Conservation (phyloP, 1,140 invertebrate species). For the Musca domestica region DNA sequence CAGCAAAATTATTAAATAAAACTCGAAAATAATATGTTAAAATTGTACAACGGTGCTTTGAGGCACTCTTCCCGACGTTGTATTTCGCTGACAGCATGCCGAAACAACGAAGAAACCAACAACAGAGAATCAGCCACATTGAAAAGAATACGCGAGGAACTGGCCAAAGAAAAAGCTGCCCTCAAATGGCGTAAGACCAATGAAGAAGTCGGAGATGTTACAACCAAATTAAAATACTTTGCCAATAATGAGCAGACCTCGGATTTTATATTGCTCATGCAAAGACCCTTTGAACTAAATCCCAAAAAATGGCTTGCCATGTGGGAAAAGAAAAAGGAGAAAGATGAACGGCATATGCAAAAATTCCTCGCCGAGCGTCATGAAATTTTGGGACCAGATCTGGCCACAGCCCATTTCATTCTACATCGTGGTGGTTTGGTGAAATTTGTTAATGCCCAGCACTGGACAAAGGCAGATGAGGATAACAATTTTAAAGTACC, state of each 20-base stretch:
- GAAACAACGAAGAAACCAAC: constrained; percentile 22
- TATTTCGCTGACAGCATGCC: constrained; percentile 1
- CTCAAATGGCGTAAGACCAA: constrained; percentile 54
- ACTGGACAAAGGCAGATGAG: constrained; percentile 60
- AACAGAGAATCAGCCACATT: constrained; percentile 27
- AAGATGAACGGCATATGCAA: constrained; percentile 51
- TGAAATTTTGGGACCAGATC: constrained; percentile 63
- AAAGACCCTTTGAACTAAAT: constrained; percentile 55
- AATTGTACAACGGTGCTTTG: too few relatives aligned
- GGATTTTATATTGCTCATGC: constrained; percentile 53
- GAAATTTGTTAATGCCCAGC: constrained; percentile 57
- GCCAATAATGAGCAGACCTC: constrained; percentile 52
- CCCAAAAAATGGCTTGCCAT: constrained; percentile 52
- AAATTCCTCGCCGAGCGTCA: constrained; percentile 55
- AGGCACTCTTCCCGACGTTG: too few relatives aligned
- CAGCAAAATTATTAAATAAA: too few relatives aligned
- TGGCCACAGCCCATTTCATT: constrained; percentile 75
- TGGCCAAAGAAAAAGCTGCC: constrained; percentile 48
- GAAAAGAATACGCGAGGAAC: constrained; percentile 38
- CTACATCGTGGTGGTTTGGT: constrained; percentile 65
- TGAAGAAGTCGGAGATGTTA: constrained; percentile 52
- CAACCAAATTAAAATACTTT: constrained; percentile 54
- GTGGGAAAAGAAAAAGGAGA: constrained; percentile 50
- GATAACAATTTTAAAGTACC: constrained; percentile 61
- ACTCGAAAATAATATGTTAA: too few relatives aligned